Evolutionary conservation across 2,113 vertebrate genomes (phyloP).

Genomic region (Anhinga rufa): DNA sequence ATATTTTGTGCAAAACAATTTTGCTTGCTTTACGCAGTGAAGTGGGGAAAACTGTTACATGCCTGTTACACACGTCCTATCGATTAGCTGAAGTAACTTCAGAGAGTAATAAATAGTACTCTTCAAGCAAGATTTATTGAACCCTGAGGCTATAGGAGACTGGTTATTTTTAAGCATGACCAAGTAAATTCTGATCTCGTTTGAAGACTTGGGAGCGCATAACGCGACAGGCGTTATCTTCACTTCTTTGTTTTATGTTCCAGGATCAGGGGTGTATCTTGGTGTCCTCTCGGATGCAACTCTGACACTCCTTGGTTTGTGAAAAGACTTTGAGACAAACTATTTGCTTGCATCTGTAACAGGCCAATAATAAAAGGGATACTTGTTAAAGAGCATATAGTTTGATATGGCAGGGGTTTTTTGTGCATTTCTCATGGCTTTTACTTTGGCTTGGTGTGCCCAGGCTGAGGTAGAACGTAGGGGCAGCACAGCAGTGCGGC

Average conservation of each 20-base stretch:
- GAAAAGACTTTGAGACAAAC: background rate
- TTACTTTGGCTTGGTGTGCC: background rate
- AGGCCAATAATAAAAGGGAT: background rate
- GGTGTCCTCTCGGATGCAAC: background rate
- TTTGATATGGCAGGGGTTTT: background rate
- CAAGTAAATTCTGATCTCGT: background rate
- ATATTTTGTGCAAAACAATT: conserved; percentile 53
- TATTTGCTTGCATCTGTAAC: background rate
- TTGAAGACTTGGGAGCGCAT: background rate
- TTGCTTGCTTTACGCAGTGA: conserved; percentile 71
- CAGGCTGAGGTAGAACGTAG: background rate
- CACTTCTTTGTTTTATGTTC: background rate
- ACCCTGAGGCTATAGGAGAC: background rate
- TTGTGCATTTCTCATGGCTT: background rate
- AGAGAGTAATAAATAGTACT: background rate
- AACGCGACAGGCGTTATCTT: background rate
- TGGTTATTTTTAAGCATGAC: background rate
- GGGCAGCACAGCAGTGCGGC: background rate
- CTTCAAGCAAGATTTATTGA: background rate
- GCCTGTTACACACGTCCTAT: background rate
- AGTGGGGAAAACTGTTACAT: conserved; percentile 80
- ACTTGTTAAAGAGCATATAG: background rate
- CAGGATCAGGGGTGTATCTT: background rate
- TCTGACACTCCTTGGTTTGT: background rate
- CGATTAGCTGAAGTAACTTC: background rate